A percentile compares a stretch with the other conserved stretches of the same genome.
Conservation (phyloP, 2,113 vertebrate species). For the Lepus timidus region DNA sequence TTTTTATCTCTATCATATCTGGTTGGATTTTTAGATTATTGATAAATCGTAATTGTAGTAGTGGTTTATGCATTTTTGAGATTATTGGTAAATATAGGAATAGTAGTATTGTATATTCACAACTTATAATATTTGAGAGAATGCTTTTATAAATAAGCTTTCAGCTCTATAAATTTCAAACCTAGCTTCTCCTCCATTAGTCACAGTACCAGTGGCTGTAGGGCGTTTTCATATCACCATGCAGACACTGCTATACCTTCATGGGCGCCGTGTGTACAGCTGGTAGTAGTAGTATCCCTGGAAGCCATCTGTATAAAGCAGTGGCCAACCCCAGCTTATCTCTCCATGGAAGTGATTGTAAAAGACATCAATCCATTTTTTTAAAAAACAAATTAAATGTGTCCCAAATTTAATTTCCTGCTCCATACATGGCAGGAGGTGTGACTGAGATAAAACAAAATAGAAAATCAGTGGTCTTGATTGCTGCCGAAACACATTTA, state of each 20-base stretch:
- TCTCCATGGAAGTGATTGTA: background rate
- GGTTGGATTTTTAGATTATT: slow-evolving; percentile 38
- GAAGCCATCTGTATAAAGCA: background rate
- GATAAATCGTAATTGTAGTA: slow-evolving; percentile 15
- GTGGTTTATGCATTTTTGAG: background rate
- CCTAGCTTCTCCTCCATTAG: background rate
- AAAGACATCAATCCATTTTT: background rate
- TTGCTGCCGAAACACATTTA: background rate
- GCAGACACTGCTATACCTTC: background rate
- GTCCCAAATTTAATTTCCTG: slow-evolving; percentile 6
- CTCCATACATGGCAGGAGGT: background rate
- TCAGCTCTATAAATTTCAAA: background rate
- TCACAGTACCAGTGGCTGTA: background rate
- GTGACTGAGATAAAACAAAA: background rate
- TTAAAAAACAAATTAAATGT: background rate
- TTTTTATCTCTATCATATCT: background rate
- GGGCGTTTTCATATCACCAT: background rate
- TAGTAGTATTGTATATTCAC: background rate
- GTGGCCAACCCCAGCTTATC: background rate
- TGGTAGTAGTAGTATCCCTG: background rate
- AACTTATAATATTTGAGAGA: background rate
- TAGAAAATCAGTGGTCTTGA: slow-evolving; percentile 3
- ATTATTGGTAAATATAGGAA: background rate
- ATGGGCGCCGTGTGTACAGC: background rate
- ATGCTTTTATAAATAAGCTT: background rate